Evolutionary conservation across 2,888 invertebrate species (phyloP).

Genomic region (Chrysolina haemoptera): DNA sequence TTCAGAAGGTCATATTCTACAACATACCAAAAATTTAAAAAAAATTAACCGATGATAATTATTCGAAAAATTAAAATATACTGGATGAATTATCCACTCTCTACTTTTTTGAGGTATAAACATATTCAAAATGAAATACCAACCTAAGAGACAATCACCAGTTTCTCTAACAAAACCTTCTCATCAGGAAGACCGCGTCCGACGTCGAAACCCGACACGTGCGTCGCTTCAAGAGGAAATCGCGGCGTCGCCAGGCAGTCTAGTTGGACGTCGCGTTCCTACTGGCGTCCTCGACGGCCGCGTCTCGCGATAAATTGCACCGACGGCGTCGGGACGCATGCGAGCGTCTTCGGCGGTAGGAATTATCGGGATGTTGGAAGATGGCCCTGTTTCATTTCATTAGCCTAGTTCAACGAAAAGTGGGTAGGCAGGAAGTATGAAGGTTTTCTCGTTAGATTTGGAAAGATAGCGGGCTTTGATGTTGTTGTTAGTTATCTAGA

Average conservation of each 20-base stretch:
- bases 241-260: constrained; percentile 47
- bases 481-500: background rate
- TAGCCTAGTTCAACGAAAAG: constrained; percentile 16
- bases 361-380: constrained; percentile 24
- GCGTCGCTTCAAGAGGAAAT: constrained; percentile 29
- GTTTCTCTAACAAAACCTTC: constrained; percentile 24
- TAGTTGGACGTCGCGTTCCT: constrained; percentile 51
- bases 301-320: constrained; percentile 9
- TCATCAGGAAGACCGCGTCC: constrained; percentile 15
- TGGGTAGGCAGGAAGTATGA: constrained; percentile 14
- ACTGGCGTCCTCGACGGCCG: constrained; percentile 44
- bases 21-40: too few relatives aligned
- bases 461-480: constrained; percentile 8
- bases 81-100: too few relatives aligned
- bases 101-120: too few relatives aligned
- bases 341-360: constrained; percentile 29
- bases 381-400: constrained; percentile 21
- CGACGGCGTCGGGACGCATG: constrained; percentile 32
- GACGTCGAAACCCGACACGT: constrained; percentile 41
- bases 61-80: too few relatives aligned
- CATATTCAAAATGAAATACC: constrained; percentile 5
- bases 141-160: background rate
- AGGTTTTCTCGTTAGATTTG: background rate
- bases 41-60: too few relatives aligned
- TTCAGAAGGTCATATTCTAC: too few relatives aligned